phyloP scores from a whole-genome alignment of 2,113 vertebrate species.

The Oncorhynchus gorbuscha region DNA sequence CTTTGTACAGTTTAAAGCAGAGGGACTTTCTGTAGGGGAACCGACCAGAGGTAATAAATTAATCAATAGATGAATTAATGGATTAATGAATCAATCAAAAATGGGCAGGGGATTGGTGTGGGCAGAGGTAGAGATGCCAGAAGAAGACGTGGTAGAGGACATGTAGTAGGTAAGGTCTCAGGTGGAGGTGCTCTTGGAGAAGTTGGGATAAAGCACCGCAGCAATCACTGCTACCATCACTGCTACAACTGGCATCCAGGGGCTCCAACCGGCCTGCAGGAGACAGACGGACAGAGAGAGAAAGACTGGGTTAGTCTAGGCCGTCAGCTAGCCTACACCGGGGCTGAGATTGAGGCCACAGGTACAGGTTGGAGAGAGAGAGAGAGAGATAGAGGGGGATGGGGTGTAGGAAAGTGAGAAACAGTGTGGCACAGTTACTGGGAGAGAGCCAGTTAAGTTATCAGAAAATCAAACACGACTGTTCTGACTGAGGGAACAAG shows the following conservation, averaged over 20 bases:
- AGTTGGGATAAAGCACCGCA: conserved; percentile 92
- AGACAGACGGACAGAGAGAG: too few species aligned
- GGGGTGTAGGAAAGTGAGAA: neutral
- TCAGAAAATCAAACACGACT: too few species aligned
- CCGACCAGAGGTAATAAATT: too few species aligned
- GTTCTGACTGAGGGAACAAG: too few species aligned
- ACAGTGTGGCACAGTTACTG: neutral
- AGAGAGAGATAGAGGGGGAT: neutral
- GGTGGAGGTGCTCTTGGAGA: conserved; percentile 88
- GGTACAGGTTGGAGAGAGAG: too few species aligned
- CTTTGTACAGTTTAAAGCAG: conserved; percentile 93
- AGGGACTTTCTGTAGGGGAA: conserved; percentile 57
- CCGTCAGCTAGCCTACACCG: too few species aligned
- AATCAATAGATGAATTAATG: too few species aligned
- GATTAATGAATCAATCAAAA: too few species aligned
- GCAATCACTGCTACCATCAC: conserved; percentile 94
- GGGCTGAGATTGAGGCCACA: too few species aligned
- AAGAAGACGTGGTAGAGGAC: neutral
- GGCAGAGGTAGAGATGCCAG: conserved; percentile 25
- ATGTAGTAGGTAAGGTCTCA: conserved; percentile 54
- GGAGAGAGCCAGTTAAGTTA: neutral
- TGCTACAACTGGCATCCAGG: conserved; percentile 97
- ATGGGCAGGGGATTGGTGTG: conserved; percentile 16
- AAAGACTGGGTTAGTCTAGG: too few species aligned
- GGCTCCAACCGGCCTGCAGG: conserved; percentile 88